Evolutionary conservation across 2,888 invertebrate genomes (phyloP).

Genomic region (Teleogryllus oceanicus): DNA sequence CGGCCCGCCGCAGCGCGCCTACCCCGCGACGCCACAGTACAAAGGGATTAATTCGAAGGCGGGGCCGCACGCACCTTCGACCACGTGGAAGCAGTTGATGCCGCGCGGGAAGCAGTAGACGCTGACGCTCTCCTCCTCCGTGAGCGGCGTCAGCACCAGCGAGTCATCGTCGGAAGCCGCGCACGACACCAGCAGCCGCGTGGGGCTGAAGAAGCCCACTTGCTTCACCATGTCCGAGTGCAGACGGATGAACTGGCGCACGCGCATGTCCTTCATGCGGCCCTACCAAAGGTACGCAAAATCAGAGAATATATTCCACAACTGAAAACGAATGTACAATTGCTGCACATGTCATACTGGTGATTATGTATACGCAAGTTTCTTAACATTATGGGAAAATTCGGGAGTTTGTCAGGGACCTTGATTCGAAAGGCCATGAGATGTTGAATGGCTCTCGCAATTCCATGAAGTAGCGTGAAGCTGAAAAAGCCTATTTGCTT

Average conservation of each 20-base stretch:
- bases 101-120: conserved; percentile 57
- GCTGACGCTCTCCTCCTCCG: conserved; percentile 55
- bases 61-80: conserved; percentile 35
- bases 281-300: background rate
- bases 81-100: conserved; percentile 46
- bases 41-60: background rate
- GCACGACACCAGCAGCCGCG: conserved; percentile 69
- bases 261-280: conserved; percentile 46
- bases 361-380: no score
- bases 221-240: conserved; percentile 69
- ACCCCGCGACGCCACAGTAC: background rate
- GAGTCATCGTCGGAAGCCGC: conserved; percentile 57
- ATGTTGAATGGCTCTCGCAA: no score
- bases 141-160: conserved; percentile 60
- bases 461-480: no score
- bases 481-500: no score
- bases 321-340: no score
- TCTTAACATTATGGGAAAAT: no score
- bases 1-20: no score
- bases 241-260: conserved; percentile 55
- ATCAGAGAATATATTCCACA: no score
- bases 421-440: no score
- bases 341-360: no score
- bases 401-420: no score
- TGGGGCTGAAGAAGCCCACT: conserved; percentile 62